Percentiles rank a stretch among this genome's conserved stretches.
phyloP scores from a whole-genome alignment of 30 jellyfish, hydroid and myxozoan species.

The Sanderia malayensis region DNA sequence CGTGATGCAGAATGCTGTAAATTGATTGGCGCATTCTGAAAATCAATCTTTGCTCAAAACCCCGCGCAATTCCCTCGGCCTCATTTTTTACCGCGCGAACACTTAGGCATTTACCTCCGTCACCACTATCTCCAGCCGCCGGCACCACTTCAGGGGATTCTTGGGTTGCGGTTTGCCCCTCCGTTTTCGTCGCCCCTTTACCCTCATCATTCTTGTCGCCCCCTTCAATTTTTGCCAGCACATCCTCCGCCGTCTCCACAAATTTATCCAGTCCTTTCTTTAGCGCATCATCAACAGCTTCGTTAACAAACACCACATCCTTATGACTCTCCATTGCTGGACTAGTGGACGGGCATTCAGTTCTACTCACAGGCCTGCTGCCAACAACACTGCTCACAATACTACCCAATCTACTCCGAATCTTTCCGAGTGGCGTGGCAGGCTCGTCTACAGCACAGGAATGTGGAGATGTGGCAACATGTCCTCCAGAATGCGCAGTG shows the following conservation, averaged over 20 bases:
- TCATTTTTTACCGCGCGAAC: not conserved
- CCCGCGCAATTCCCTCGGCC: too few relatives aligned
- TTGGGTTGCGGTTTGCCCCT: too few relatives aligned
- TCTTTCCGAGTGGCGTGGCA: slow-evolving; percentile 26
- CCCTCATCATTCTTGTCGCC: slow-evolving; percentile 3
- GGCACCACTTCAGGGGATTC: not conserved
- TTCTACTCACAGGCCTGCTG: slow-evolving; percentile 18
- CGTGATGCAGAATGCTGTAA: too few relatives aligned
- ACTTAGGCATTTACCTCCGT: not conserved
- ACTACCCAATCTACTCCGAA: slow-evolving; percentile 25
- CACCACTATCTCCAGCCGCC: slow-evolving; percentile 2
- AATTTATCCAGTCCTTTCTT: too few relatives aligned
- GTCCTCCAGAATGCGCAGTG: not conserved
- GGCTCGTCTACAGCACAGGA: not conserved
- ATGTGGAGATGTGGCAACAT: not conserved
- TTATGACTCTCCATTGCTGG: slow-evolving; percentile 10
- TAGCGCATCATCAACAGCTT: slow-evolving; percentile 33
- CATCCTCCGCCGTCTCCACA: not conserved
- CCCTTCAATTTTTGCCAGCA: not conserved
- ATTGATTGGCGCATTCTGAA: too few relatives aligned
- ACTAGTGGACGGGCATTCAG: not conserved
- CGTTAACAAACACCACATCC: not conserved
- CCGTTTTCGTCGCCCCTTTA: not conserved
- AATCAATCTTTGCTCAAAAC: too few relatives aligned
- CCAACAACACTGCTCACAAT: slow-evolving; percentile 1